A percentile compares a stretch with the other conserved stretches of the same genome.
Evolutionary conservation across 2,888 invertebrate genomes (phyloP).

Genomic region (Lampropteryx suffumata): DNA sequence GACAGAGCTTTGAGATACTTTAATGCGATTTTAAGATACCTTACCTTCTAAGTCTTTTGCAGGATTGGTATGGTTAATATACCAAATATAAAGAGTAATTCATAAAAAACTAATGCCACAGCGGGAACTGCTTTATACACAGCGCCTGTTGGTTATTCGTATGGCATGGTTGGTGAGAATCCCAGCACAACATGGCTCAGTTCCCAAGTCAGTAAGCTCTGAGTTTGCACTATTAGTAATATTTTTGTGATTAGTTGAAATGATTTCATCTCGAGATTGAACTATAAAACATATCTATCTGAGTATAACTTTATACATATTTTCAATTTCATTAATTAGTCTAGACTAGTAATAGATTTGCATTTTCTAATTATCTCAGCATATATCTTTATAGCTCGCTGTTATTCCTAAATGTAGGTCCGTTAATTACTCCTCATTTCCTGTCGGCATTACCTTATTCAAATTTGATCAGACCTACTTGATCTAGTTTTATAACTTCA

Average conservation of each 20-base stretch:
- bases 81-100: no score
- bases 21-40: no score
- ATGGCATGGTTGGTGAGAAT: no score
- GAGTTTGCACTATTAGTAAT: conserved; percentile 15
- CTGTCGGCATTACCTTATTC: conserved; percentile 2
- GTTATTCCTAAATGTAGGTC: no score
- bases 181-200: conserved; percentile 44
- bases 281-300: background rate
- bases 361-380: conserved; percentile 21
- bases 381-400: no score
- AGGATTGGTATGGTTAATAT: no score
- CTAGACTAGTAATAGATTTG: conserved; percentile 14
- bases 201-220: conserved; percentile 36
- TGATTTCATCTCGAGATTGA: conserved; percentile 18
- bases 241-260: conserved; percentile 20
- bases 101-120: no score
- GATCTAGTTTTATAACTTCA: conserved; percentile 9
- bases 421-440: conserved; percentile 9
- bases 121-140: no score
- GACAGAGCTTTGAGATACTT: no score
- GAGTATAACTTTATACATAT: conserved; percentile 1
- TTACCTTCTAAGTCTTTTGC: no score
- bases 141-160: no score
- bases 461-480: background rate
- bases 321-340: conserved; percentile 11